phyloP scores from a whole-genome alignment of 2,797 vertebrate species.

The Macroramphosus scolopax region DNA sequence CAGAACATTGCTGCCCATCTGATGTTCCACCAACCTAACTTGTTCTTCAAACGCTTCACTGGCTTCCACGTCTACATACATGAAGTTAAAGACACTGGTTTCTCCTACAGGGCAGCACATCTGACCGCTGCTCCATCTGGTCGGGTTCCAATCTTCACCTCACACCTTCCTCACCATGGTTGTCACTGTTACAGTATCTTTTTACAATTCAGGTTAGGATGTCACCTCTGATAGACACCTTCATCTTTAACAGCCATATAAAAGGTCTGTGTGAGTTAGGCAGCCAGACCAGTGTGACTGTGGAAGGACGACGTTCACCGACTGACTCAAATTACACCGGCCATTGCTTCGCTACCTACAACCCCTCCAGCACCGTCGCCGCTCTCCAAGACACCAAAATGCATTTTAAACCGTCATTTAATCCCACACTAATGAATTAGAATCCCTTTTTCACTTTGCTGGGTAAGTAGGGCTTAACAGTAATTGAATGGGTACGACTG shows the following conservation, averaged over 20 bases:
- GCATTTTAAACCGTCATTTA: conserved; percentile 66
- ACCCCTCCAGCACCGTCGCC: conserved; percentile 43
- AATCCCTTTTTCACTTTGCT: conserved; percentile 58
- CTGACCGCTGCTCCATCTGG: no score
- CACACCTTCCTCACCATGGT: no score
- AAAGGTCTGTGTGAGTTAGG: conserved; percentile 60
- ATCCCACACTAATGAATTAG: conserved; percentile 72
- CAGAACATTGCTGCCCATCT: no score
- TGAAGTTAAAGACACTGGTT: no score
- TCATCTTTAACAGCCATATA: conserved; percentile 63
- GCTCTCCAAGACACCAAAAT: conserved; percentile 48
- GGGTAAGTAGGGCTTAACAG: conserved; percentile 59
- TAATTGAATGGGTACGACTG: conserved; percentile 70
- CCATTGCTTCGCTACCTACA: conserved; percentile 51
- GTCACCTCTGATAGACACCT: conserved; percentile 43
- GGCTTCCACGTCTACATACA: no score
- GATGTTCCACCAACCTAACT: no score
- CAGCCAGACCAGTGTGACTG: conserved; percentile 67
- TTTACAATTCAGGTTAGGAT: no score
- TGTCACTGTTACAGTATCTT: conserved; percentile 1
- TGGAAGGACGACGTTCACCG: conserved; percentile 60
- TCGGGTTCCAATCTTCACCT: no score
- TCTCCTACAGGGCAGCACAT: no score
- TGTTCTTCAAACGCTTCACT: no score
- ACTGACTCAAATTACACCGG: conserved; percentile 65